Base-by-base conservation (phyloP, 2,888 invertebrate species). In the Phyllotreta cruciferae region DNA sequence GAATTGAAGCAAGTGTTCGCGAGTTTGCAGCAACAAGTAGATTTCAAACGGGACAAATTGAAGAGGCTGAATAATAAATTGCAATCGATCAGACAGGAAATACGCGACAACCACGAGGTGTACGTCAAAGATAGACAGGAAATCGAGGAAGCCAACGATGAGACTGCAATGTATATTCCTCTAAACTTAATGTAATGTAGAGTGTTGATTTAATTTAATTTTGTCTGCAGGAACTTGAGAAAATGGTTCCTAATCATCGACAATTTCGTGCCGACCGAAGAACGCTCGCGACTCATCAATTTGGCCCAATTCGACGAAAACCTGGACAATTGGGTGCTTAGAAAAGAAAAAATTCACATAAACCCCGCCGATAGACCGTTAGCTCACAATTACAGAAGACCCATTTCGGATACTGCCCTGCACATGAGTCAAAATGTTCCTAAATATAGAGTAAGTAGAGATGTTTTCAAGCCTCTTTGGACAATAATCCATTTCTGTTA, bases 1-100 rank as follows among this genome's bases (percentile, higher is more conserved):
- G 96, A 94, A 76, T 89, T 98, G 60, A 90, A 92, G 62, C 94
- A 92, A 76, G 97, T 96, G 0, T 98, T 94, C 77, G 88, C 93
- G 6, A 93, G 91, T 55, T 83, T 99, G 61, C 96, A 97, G 78
- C 97, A 97, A 79, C 98, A 98, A 82, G 96, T 98, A 1, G 98
- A 99, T 78, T 90, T 94, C 62, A 99, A 98, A 81, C 93, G 96
- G 24, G 93, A 92, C 74, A 95, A 97, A 80, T 82, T 98, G 58
- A 94, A 95, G 77, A 94, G 96, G 81, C 87, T 98, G 76, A 91
- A 94, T 76, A 86, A 89, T 10, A 96, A 96, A 81, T 86, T 91
- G 55, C 88, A 90, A 76, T 85, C 85, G 2, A 82, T 89, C 0
- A 87, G 91, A 72, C 90, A 90, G 75, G 95, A 95, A 77, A 86